Percentiles rank a stretch among this genome's conserved stretches.
Conservation (phyloP, 2,797 vertebrate genomes). For the Poecilia velifera region DNA sequence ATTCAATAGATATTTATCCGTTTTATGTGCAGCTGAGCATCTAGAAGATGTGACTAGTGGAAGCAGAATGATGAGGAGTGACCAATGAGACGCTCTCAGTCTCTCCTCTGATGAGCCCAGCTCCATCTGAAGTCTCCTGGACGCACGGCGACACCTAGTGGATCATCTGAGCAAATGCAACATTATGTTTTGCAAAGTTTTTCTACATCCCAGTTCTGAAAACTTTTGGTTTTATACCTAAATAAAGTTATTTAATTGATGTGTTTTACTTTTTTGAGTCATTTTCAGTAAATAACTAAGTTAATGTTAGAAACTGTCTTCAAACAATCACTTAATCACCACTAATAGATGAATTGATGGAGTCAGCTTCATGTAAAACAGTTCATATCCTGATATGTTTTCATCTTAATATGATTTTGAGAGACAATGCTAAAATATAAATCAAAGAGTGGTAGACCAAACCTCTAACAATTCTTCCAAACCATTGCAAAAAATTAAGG, state of each 20-base stretch:
- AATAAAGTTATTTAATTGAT: slow-evolving; percentile 46
- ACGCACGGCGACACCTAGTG: slow-evolving; percentile 62
- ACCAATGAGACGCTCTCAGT: slow-evolving; percentile 76
- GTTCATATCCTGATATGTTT: neutral
- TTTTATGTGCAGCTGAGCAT: slow-evolving; percentile 43
- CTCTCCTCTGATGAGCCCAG: slow-evolving; percentile 77
- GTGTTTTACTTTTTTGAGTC: neutral
- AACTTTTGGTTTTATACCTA: neutral
- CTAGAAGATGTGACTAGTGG: slow-evolving; percentile 52
- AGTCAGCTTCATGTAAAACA: neutral
- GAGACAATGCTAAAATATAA: neutral
- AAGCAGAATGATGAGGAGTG: slow-evolving; percentile 80
- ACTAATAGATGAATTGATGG: neutral
- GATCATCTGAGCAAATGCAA: slow-evolving; percentile 29
- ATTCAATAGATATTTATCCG: neutral
- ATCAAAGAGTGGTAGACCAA: neutral
- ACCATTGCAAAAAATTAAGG: neutral
- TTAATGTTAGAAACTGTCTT: neutral
- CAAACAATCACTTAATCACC: neutral
- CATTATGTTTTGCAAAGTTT: slow-evolving; percentile 8
- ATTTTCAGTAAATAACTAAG: neutral
- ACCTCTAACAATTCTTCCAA: neutral
- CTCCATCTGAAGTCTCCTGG: slow-evolving; percentile 47
- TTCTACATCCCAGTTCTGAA: neutral
- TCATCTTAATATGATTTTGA: neutral